Evolutionary conservation across 2,888 invertebrate species (phyloP), one percentile per base, ranked within the genome.

Genomic region (Dryobota labecula): DNA sequence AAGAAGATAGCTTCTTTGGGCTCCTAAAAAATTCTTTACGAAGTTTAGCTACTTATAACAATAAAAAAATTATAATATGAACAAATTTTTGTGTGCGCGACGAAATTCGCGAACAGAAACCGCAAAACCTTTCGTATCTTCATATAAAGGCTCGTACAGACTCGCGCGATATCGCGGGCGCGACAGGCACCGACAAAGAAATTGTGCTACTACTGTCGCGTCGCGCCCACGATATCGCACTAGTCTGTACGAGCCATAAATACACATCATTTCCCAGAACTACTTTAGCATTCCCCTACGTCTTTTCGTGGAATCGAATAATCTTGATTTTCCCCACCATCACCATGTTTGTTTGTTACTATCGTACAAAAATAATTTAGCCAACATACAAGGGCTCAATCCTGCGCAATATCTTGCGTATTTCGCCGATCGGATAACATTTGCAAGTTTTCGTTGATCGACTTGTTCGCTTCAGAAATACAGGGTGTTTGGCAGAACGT

Each of bases 391-490:
- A 54, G 24, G 11, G 7, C 30, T 13, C 38, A 41, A 41, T 56
- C 11, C 24, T 20, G 18, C 30, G 20, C 33, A 36, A n/a, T 43
- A 36, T 30, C 24, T 49, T 56, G 33, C 13, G 20, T 8, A 76
- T 76, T 45, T 47, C 33, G 4, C 13, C 41, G 49, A 41, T 76
- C 33, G 27, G 6, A n/a, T n/a, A 68, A 43, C 2, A 33, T 20
- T 43, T 33, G 53, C 2, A 36, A n/a, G 1, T 36, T n/a, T 73
- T 60, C 1, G 5, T 7, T 7, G 9, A 38, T 51, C 11, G 11
- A 65, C 27, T 54, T 68, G 38, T 41, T 70, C 57, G 36, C n/a
- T 73, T 45, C 24, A 38, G n/a, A 78, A 70, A n/a, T n/a, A n/a
- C n/a, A n/a, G n/a, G n/a, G n/a, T n/a, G n/a, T n/a, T n/a, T n/a